Percentiles rank a stretch among this genome's conserved stretches.
Evolutionary conservation across 2,113 vertebrate species (phyloP).

Genomic region (Neomonachus schauinslandi): DNA sequence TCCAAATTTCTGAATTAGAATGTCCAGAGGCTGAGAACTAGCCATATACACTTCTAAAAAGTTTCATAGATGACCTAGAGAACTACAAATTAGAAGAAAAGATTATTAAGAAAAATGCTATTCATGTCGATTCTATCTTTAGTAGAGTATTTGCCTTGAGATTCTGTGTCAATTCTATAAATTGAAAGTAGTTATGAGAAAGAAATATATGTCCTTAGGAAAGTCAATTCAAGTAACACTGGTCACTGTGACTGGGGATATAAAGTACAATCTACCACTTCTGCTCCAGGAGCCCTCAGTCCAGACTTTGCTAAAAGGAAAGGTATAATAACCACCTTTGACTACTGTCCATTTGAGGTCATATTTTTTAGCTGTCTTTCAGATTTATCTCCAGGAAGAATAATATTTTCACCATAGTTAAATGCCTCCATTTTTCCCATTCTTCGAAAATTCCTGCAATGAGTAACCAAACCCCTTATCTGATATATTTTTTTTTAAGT

Average conservation of each 20-base stretch:
- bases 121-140: not conserved
- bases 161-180: constrained; percentile 1
- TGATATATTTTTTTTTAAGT: not conserved
- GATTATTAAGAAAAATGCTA: not conserved
- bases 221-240: not conserved
- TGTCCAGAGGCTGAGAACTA: not conserved
- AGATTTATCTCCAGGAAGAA: not conserved
- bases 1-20: not conserved
- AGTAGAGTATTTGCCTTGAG: not conserved
- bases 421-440: not conserved
- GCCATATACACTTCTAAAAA: not conserved
- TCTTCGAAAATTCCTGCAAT: not conserved
- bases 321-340: not conserved
- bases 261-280: not conserved
- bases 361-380: not conserved
- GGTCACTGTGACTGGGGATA: not conserved
- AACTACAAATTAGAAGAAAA: not conserved
- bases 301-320: not conserved
- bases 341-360: not conserved
- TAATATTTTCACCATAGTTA: not conserved
- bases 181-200: not conserved
- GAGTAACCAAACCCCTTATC: not conserved
- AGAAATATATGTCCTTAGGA: not conserved
- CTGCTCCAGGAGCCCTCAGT: not conserved
- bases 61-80: not conserved